Conservation (phyloP, 1,140 invertebrate species). For the Lithobius niger region DNA sequence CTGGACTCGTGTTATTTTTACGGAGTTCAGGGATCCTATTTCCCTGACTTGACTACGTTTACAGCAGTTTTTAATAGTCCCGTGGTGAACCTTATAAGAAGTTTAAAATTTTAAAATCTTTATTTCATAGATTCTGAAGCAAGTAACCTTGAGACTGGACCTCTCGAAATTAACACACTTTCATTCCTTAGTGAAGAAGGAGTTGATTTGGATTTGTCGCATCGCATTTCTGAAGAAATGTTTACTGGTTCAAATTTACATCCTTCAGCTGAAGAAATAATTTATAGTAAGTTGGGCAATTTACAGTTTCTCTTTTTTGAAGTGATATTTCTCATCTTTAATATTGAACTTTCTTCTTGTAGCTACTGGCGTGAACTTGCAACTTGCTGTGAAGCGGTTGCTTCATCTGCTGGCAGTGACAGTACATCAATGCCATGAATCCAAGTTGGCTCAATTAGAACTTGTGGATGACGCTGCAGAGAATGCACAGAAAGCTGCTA, state of each 20-base stretch:
- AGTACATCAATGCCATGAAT: constrained; percentile 25
- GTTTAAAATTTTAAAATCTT: too few relatives aligned
- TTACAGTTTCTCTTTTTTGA: neutral
- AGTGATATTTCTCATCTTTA: neutral
- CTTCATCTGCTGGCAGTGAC: constrained; percentile 28
- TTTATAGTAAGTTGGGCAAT: neutral
- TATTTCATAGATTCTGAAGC: too few relatives aligned
- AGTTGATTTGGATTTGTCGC: neutral
- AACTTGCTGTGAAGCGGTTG: constrained; percentile 24
- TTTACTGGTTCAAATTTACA: neutral
- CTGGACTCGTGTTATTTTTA: too few relatives aligned
- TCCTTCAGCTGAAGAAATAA: neutral
- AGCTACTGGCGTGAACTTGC: constrained; percentile 23
- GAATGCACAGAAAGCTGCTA: constrained; percentile 19
- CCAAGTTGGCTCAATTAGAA: constrained; percentile 23
- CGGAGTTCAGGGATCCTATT: too few relatives aligned
- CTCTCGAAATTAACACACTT: neutral
- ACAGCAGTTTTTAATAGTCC: too few relatives aligned
- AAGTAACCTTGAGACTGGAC: too few relatives aligned
- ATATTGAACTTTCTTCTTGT: constrained; percentile 16
- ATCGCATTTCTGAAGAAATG: neutral
- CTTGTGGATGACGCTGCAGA: constrained; percentile 20
- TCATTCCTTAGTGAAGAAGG: constrained; percentile 2
- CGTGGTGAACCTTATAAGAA: too few relatives aligned
- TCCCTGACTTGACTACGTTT: too few relatives aligned